A percentile compares a stretch with the other conserved stretches of the same genome.
phyloP scores from a whole-genome alignment of 2,888 invertebrate genomes.

The Oxyteleia sp. region DNA sequence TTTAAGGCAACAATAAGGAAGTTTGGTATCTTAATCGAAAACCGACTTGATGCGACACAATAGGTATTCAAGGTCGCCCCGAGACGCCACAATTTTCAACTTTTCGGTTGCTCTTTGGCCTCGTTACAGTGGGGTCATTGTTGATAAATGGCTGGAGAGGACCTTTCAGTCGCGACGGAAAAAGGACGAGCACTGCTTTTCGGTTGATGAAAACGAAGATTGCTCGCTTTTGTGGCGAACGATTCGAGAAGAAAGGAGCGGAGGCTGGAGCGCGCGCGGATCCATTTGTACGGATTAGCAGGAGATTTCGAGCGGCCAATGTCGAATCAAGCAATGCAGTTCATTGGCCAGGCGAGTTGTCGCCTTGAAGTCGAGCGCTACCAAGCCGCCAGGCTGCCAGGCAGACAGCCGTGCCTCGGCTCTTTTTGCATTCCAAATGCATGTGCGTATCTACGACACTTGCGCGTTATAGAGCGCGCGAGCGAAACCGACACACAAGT shows the following conservation, averaged over 20 bases:
- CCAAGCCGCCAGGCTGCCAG: constrained; percentile 62
- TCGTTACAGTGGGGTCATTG: constrained; percentile 15
- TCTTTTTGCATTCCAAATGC: too few species aligned
- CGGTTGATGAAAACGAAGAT: constrained; percentile 53
- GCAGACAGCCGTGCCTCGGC: too few species aligned
- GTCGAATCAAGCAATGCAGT: constrained; percentile 77
- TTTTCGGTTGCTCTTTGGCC: constrained; percentile 25
- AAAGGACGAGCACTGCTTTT: constrained; percentile 37
- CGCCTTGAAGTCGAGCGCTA: constrained; percentile 84
- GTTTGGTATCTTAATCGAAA: constrained; percentile 2
- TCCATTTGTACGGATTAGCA: constrained; percentile 70
- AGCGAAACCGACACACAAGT: too few species aligned
- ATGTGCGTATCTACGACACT: too few species aligned
- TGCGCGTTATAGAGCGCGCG: too few species aligned
- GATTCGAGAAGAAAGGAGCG: constrained; percentile 23
- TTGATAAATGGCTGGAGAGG: constrained; percentile 12
- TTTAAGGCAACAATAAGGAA: not conserved
- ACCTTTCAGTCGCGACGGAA: constrained; percentile 19
- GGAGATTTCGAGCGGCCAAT: constrained; percentile 67
- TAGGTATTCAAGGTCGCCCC: constrained; percentile 20
- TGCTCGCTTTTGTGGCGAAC: constrained; percentile 37
- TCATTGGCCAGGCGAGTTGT: constrained; percentile 86
- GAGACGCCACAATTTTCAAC: constrained; percentile 31
- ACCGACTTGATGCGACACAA: not conserved
- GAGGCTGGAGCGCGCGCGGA: constrained; percentile 38